Percentiles rank a stretch among this genome's conserved stretches.
These are phyloP conservation scores for Magallana angulata DNA, from an alignment of 1,140 invertebrate species.

Conservation along the genomic window DNA sequence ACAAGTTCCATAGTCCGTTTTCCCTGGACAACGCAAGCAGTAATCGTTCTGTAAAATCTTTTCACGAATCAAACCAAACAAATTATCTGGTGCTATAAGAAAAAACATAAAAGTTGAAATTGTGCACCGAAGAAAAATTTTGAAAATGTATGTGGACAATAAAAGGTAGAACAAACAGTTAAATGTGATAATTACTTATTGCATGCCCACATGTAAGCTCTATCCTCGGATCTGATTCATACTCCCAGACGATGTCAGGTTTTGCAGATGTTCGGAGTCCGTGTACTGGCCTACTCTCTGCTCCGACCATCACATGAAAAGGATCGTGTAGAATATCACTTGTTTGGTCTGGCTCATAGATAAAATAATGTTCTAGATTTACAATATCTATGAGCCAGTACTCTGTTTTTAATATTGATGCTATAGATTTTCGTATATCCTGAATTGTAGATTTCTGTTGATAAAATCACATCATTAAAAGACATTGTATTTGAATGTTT, in stretches of 20 bases:
- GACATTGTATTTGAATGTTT: no score
- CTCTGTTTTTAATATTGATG: background rate
- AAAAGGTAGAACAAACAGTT: no score
- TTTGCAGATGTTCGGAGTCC: background rate
- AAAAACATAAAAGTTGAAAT: background rate
- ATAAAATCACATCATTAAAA: background rate
- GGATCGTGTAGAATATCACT: background rate
- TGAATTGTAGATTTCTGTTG: background rate
- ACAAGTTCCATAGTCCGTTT: background rate
- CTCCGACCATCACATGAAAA: background rate
- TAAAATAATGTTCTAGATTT: background rate
- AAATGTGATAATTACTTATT: background rate
- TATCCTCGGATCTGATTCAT: constrained; percentile 1
- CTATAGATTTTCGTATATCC: background rate
- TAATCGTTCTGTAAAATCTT: background rate
- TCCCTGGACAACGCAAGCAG: background rate
- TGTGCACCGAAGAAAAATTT: no score
- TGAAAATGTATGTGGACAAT: no score
- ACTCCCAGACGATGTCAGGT: background rate
- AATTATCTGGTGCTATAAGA: background rate
- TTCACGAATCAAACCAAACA: background rate
- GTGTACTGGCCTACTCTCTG: background rate
- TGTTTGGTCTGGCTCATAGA: background rate
- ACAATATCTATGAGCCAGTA: background rate
- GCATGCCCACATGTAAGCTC: background rate